Conservation (phyloP, 2,797 vertebrate species). For the Knipowitschia caucasica region DNA sequence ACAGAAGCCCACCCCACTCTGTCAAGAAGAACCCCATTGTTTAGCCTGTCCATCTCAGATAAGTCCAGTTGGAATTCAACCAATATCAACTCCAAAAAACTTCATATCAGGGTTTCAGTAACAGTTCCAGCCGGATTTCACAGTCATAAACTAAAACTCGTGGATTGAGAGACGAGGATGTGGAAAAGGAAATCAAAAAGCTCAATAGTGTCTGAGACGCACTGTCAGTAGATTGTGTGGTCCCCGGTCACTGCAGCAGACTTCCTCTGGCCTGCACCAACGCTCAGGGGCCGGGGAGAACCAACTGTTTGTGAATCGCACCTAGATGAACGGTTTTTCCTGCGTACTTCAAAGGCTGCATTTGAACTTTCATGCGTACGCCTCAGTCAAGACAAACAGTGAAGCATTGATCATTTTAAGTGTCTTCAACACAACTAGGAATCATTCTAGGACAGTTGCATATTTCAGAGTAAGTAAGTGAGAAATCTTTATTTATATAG, state of each 20-base stretch:
- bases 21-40: slow-evolving; percentile 11
- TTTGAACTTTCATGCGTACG: slow-evolving; percentile 61
- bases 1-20: slow-evolving; percentile 29
- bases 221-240: slow-evolving; percentile 48
- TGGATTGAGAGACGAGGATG: slow-evolving; percentile 5
- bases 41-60: slow-evolving; percentile 3
- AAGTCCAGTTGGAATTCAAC: slow-evolving; percentile 12
- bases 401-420: slow-evolving; percentile 24
- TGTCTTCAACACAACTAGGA: slow-evolving; percentile 8
- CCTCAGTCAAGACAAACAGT: slow-evolving; percentile 46
- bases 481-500: too few species aligned
- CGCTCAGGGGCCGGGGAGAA: slow-evolving; percentile 57
- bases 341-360: slow-evolving; percentile 64
- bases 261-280: slow-evolving; percentile 64
- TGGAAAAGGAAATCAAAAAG: slow-evolving; percentile 22
- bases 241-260: slow-evolving; percentile 56
- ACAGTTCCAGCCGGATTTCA: slow-evolving; percentile 1
- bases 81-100: slow-evolving; percentile 5
- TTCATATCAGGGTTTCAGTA: not conserved
- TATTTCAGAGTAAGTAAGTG: not conserved
- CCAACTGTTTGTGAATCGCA: slow-evolving; percentile 67
- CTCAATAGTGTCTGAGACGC: slow-evolving; percentile 16
- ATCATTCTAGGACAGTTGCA: not conserved
- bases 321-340: slow-evolving; percentile 58
- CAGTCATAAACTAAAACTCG: not conserved